Evolutionary conservation across 2,888 invertebrate genomes (phyloP), one percentile per base, ranked within the genome.

Genomic region (Entomobrya proxima): DNA sequence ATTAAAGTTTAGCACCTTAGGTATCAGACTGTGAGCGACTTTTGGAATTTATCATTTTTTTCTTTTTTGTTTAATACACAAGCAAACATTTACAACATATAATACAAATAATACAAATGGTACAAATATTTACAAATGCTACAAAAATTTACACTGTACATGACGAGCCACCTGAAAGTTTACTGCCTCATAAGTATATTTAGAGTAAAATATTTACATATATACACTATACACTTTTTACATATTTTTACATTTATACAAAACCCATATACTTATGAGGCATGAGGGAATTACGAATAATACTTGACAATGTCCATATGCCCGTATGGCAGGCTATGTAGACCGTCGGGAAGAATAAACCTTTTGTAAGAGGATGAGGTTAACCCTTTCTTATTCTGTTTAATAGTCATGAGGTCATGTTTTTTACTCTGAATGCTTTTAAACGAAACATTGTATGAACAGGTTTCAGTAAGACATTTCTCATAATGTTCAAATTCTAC

Each of bases 301-400:
- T 61, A 69, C 27, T 44, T 47, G 7, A 4, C 0, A 24, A 69
- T 44, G 15, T 69, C 47, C 30, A 44, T 27, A 50, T 78, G 64
- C 1, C 78, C 78, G 64, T 47, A 78, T 4, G 78, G 78, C 18
- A 78, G 44, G 0, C 47, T 77, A 1, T 27, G 11, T 3, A 61
- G 27, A 6, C 18, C n/a, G 32, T 61, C 64, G 11, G 9, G 9
- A 2, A 47, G 32, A 2, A 78, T n/a, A 21, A 64, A 78, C 18
- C 78, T 2, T 32, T 78, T 78, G 13, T 64, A 44, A 27, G 64
- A 64, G 6, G 64, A 78, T 5, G 47, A 21, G 6, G 64, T 13
- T 18, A 78, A 18, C 13, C 47, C 58, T 0, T 9, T 44, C n/a
- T 64, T 78, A 2, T 21, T 30, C 2, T 44, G 30, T 9, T 47